Percentiles rank a stretch among this genome's conserved stretches.
These are phyloP conservation scores for Sternotherus odoratus DNA, from an alignment of 2,797 vertebrate species.

Conservation along the genomic window DNA sequence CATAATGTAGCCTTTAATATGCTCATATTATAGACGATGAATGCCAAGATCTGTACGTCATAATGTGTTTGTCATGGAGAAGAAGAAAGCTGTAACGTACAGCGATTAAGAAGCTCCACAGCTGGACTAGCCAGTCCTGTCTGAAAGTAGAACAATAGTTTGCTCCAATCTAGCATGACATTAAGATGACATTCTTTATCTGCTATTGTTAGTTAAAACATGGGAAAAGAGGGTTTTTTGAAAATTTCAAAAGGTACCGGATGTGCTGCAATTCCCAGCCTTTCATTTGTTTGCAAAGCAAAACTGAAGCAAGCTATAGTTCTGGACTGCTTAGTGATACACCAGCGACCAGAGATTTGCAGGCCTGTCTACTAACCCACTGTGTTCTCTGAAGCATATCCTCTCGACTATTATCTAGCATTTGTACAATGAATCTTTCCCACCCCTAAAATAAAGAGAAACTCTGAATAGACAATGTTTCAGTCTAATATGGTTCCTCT, in stretches of 20 bases:
- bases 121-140: constrained; percentile 68
- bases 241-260: constrained; percentile 80
- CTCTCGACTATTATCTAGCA: constrained; percentile 74
- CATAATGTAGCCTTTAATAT: constrained; percentile 33
- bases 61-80: constrained; percentile 68
- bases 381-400: constrained; percentile 82
- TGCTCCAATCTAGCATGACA: constrained; percentile 77
- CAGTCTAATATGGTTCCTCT: constrained; percentile 80
- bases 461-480: constrained; percentile 79
- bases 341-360: constrained; percentile 79
- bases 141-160: constrained; percentile 80
- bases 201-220: constrained; percentile 84
- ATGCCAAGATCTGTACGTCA: constrained; percentile 53
- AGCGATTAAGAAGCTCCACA: constrained; percentile 74
- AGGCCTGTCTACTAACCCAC: constrained; percentile 62
- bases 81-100: constrained; percentile 57
- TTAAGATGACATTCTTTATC: constrained; percentile 83
- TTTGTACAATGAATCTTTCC: constrained; percentile 78
- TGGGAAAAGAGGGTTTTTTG: constrained; percentile 77
- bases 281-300: constrained; percentile 68
- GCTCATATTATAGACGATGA: constrained; percentile 45
- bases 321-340: constrained; percentile 83
- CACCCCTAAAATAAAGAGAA: constrained; percentile 78
- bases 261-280: constrained; percentile 81
- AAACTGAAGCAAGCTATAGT: constrained; percentile 75